Evolutionary conservation across 2,888 invertebrate genomes (phyloP).

Genomic region (Eurois occulta): DNA sequence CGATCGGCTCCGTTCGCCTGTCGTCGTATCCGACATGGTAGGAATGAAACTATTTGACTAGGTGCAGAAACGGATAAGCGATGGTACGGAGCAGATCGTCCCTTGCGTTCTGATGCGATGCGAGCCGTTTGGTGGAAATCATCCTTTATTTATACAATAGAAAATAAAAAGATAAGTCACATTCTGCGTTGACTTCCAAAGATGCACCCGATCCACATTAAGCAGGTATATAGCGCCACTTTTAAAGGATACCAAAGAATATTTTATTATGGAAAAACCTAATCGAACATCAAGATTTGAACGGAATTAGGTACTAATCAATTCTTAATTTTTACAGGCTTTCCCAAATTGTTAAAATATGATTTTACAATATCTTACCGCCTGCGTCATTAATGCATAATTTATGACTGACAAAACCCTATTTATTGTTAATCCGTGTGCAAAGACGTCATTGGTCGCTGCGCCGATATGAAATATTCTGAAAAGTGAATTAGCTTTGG

Average conservation of each 20-base stretch:
- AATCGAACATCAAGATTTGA: neutral
- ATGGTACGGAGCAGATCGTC: no score
- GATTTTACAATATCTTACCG: neutral
- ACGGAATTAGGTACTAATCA: neutral
- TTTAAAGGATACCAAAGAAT: neutral
- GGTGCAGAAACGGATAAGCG: no score
- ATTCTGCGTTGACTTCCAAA: neutral
- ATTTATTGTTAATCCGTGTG: constrained; percentile 19
- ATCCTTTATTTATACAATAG: no score
- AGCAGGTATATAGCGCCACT: neutral
- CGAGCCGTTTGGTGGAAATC: no score
- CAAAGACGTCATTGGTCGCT: constrained; percentile 15
- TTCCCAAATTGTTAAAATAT: neutral
- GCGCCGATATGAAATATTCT: constrained; percentile 5
- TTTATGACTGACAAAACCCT: constrained; percentile 6
- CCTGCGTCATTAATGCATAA: constrained; percentile 12
- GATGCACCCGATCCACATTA: neutral
- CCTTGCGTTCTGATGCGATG: no score
- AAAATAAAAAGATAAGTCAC: no score
- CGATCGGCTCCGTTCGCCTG: no score
- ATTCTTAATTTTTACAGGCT: neutral
- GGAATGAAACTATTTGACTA: no score
- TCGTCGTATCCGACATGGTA: no score
- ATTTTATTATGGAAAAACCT: neutral
- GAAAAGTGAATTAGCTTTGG: constrained; percentile 24